These are phyloP conservation scores for Temnothorax longispinosus DNA, from an alignment of 1,140 invertebrate genomes.

Conservation along the genomic window DNA sequence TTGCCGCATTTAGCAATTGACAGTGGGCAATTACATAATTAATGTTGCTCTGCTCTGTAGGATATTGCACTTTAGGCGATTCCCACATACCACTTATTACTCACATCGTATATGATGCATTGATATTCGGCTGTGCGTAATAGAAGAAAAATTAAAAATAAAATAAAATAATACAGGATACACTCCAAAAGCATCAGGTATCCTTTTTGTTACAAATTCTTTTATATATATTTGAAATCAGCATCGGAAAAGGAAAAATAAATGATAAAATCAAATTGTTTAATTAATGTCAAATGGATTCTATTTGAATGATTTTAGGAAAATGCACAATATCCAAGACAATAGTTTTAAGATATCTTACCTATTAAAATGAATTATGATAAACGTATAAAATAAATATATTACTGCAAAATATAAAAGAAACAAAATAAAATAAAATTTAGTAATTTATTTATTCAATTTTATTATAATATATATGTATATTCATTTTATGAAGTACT, in stretches of 20 bases:
- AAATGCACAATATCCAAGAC: background rate
- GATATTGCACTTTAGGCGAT: constrained; percentile 29
- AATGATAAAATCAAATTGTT: background rate
- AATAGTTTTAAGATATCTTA: background rate
- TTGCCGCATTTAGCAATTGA: constrained; percentile 43
- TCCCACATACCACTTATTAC: background rate
- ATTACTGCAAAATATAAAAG: background rate
- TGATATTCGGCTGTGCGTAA: background rate
- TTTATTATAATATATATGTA: background rate
- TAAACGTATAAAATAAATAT: background rate
- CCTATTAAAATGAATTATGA: background rate
- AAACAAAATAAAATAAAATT: constrained; percentile 1
- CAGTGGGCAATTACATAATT: background rate
- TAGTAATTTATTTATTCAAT: background rate
- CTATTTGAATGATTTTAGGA: background rate
- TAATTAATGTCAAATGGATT: background rate
- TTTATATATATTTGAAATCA: background rate
- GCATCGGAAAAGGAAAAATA: background rate
- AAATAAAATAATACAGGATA: background rate
- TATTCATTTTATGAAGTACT: background rate
- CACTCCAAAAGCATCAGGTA: background rate
- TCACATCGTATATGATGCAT: background rate
- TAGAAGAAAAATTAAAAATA: background rate
- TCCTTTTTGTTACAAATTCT: background rate
- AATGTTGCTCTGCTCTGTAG: background rate